Evolutionary conservation across 2,797 vertebrate genomes (phyloP).

Genomic region (Cottoperca gobio): DNA sequence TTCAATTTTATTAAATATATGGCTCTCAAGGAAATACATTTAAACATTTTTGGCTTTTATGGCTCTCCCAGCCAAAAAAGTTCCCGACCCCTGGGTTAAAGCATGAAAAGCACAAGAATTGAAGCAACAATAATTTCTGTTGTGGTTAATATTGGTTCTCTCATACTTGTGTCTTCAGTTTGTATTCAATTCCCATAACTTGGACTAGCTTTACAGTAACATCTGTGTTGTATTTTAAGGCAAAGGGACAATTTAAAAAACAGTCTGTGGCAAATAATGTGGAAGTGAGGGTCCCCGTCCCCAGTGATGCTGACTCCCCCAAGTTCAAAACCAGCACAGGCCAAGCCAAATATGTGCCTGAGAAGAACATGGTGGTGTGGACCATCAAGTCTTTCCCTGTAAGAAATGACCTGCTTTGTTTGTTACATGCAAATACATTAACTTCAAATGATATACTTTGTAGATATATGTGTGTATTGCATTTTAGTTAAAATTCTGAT

Average conservation of each 20-base stretch:
- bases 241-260: constrained; percentile 97
- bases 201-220: neutral
- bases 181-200: neutral
- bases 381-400: constrained; percentile 96
- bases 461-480: neutral
- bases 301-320: constrained; percentile 94
- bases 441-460: neutral
- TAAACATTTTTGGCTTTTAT: too few relatives aligned
- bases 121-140: neutral
- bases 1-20: too few relatives aligned
- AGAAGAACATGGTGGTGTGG: constrained; percentile 94
- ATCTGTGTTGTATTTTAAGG: constrained; percentile 77
- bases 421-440: neutral
- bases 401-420: constrained; percentile 58
- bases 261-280: constrained; percentile 96
- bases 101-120: neutral
- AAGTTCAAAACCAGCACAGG: constrained; percentile 95
- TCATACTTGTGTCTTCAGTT: neutral
- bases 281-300: constrained; percentile 93
- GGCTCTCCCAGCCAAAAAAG: too few relatives aligned
- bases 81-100: too few relatives aligned
- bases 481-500: neutral
- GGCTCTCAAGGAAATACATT: too few relatives aligned
- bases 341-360: constrained; percentile 91
- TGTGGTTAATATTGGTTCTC: neutral